phyloP scores from a whole-genome alignment of 2,113 vertebrate genomes.

The Prinia subflava region DNA sequence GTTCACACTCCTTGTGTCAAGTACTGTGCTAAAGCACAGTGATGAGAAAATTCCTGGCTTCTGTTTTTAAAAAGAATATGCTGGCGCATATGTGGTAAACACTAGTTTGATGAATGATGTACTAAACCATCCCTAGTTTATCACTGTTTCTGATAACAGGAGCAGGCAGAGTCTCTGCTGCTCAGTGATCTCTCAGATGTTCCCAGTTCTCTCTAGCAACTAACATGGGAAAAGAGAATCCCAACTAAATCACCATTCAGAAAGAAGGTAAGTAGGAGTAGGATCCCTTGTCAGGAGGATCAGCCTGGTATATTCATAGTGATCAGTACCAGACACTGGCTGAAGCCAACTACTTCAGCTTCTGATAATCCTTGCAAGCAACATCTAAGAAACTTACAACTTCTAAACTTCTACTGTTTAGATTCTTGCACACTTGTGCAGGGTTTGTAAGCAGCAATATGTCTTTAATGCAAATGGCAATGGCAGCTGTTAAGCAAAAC shows the following conservation, averaged over 20 bases:
- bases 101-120: background rate
- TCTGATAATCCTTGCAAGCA: background rate
- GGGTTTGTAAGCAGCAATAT: background rate
- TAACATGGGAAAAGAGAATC: background rate
- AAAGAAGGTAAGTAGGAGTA: background rate
- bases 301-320: background rate
- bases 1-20: background rate
- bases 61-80: background rate
- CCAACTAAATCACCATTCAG: background rate
- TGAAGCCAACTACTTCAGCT: background rate
- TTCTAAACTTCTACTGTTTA: background rate
- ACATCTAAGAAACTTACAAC: background rate
- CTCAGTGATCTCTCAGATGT: background rate
- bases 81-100: background rate
- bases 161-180: background rate
- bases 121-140: background rate
- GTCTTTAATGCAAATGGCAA: background rate
- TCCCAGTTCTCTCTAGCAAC: background rate
- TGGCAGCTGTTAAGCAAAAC: background rate
- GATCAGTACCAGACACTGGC: background rate
- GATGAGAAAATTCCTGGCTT: background rate
- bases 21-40: background rate
- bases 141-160: background rate
- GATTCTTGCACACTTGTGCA: accelerated
- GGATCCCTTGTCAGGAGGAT: background rate